Evolutionary conservation across 1,140 invertebrate species (phyloP).

Genomic region (Piezodorus guildinii): DNA sequence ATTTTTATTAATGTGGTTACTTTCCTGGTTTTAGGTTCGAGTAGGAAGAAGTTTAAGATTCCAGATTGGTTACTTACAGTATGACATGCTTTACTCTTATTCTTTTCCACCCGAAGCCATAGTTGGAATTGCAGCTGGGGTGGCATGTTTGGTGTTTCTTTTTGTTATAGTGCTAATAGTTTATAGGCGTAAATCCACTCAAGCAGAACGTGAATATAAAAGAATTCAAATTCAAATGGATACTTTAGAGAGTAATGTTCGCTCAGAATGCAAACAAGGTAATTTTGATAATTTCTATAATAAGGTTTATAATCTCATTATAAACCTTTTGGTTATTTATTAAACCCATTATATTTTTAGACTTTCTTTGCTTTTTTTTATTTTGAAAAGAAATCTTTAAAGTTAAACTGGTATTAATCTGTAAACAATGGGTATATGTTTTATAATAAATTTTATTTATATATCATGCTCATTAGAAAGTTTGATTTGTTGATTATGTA

Average conservation of each 20-base stretch:
- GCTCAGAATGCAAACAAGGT: conserved; percentile 93
- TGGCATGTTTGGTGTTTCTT: conserved; percentile 69
- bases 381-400: too few relatives aligned
- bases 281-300: conserved; percentile 7
- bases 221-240: conserved; percentile 99
- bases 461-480: too few relatives aligned
- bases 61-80: conserved; percentile 76
- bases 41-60: conserved; percentile 78
- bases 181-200: conserved; percentile 82
- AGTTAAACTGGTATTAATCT: too few relatives aligned
- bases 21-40: conserved; percentile 34
- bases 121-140: conserved; percentile 69
- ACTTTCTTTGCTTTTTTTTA: too few relatives aligned
- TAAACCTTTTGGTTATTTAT: too few relatives aligned
- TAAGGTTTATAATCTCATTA: too few relatives aligned
- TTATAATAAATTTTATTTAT: too few relatives aligned
- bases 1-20: not conserved
- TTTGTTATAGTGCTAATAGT: conserved; percentile 77
- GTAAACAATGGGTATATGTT: too few relatives aligned
- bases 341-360: too few relatives aligned
- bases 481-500: too few relatives aligned
- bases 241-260: conserved; percentile 93
- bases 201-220: conserved; percentile 91
- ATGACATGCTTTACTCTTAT: conserved; percentile 67
- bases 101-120: conserved; percentile 78